phyloP scores from a whole-genome alignment of 2,113 vertebrate genomes.

The Centropus bengalensis region DNA sequence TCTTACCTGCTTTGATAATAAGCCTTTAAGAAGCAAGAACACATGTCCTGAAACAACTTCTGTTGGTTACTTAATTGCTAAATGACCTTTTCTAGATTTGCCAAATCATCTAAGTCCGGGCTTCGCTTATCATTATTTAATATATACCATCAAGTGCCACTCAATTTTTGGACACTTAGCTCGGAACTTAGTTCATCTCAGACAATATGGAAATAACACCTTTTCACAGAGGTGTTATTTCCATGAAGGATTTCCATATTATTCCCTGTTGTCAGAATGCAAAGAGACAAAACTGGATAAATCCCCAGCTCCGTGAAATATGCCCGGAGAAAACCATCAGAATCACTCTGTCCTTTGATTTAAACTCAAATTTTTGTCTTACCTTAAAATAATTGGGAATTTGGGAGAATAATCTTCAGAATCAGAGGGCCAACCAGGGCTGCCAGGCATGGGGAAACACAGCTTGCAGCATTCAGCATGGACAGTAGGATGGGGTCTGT shows the following conservation, averaged over 20 bases:
- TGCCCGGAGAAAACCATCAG: not conserved
- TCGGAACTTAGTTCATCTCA: not conserved
- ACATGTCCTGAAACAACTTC: conserved; percentile 10
- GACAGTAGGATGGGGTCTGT: not conserved
- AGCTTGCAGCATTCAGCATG: not conserved
- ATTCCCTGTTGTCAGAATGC: not conserved
- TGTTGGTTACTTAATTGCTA: conserved; percentile 1
- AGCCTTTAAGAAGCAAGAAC: conserved; percentile 4
- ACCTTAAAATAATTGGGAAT: not conserved
- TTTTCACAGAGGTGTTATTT: not conserved
- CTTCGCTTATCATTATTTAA: conserved; percentile 1
- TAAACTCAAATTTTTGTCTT: not conserved
- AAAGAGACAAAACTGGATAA: not conserved
- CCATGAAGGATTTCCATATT: not conserved
- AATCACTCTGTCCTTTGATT: not conserved
- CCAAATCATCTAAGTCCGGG: not conserved
- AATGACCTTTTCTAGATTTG: conserved; percentile 35
- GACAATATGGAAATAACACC: not conserved
- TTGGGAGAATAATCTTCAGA: not conserved
- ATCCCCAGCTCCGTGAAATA: not conserved
- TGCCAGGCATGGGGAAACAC: not conserved
- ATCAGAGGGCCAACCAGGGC: not conserved
- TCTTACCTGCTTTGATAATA: conserved; percentile 32
- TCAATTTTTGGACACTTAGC: not conserved
- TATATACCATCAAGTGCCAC: not conserved